These are phyloP conservation scores for Perizoma affinitatum DNA, from an alignment of 2,888 invertebrate species.

Conservation along the genomic window DNA sequence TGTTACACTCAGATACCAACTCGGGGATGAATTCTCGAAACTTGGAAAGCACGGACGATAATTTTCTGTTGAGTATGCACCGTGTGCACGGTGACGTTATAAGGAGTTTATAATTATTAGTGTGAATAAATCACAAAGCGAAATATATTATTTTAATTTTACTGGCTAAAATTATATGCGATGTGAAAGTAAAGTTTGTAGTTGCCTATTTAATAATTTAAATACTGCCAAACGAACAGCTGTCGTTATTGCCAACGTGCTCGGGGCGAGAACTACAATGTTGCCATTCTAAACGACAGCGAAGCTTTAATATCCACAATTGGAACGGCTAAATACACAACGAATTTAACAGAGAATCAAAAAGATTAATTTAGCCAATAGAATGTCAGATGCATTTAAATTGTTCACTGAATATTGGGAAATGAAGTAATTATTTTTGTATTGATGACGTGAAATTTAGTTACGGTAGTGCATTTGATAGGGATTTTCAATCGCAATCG, in stretches of 20 bases:
- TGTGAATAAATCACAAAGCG: too few species aligned
- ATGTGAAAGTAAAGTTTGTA: not conserved
- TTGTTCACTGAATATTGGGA: conserved; percentile 8
- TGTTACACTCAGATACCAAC: conserved; percentile 13
- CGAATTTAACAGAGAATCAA: not conserved
- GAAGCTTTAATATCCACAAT: not conserved
- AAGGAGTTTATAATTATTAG: too few species aligned
- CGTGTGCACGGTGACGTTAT: too few species aligned
- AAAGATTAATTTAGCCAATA: conserved; percentile 6
- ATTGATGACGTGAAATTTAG: too few species aligned
- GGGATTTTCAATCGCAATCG: too few species aligned
- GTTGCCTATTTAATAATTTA: conserved; percentile 1
- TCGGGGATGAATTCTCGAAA: conserved; percentile 4
- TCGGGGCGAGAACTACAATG: conserved; percentile 11
- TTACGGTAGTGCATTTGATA: too few species aligned
- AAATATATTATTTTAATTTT: too few species aligned
- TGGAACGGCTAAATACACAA: not conserved
- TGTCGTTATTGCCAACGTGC: conserved; percentile 14
- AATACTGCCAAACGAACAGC: conserved; percentile 12
- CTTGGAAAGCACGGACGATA: not conserved
- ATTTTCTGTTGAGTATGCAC: too few species aligned
- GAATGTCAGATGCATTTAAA: not conserved
- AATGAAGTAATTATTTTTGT: not conserved
- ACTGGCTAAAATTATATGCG: not conserved
- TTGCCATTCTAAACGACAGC: conserved; percentile 7